These are phyloP conservation scores for Acestrorhynchus altus DNA, from an alignment of 2,797 vertebrate genomes.

Conservation along the genomic window DNA sequence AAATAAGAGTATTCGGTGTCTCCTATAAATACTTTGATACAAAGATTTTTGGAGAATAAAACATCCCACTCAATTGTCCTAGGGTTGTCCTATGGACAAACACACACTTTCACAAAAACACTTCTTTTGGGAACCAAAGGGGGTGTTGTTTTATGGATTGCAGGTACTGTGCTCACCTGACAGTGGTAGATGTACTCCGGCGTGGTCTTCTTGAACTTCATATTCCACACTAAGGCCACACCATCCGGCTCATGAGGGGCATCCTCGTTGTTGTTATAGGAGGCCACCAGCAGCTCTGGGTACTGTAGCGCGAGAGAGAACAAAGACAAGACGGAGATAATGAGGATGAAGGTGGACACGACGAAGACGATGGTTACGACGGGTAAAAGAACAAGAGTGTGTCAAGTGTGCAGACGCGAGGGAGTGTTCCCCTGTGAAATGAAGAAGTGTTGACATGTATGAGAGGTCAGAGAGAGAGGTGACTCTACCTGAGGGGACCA, in stretches of 20 bases:
- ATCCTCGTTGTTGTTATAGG: constrained; percentile 97
- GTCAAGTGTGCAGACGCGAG: constrained; percentile 20
- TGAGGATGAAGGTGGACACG: neutral
- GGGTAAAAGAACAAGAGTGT: neutral
- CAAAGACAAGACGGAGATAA: neutral
- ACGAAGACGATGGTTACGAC: neutral
- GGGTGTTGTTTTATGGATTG: no score
- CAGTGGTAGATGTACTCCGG: constrained; percentile 98
- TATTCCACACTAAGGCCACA: constrained; percentile 96
- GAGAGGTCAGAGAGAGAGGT: constrained; percentile 40
- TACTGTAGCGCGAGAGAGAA: constrained; percentile 76
- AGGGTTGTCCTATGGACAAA: no score
- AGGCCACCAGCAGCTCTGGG: constrained; percentile 94
- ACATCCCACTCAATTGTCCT: no score
- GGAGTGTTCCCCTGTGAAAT: constrained; percentile 24
- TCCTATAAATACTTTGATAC: no score
- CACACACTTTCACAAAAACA: no score
- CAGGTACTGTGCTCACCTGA: constrained; percentile 83
- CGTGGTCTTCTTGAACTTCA: constrained; percentile 97
- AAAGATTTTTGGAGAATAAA: no score
- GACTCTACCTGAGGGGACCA: constrained; percentile 94
- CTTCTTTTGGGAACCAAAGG: no score
- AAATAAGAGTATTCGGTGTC: no score
- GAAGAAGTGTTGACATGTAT: constrained; percentile 40
- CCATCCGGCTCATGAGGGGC: constrained; percentile 96